Evolutionary conservation across 2,797 vertebrate genomes (phyloP).

Genomic region (Poeciliopsis turneri): DNA sequence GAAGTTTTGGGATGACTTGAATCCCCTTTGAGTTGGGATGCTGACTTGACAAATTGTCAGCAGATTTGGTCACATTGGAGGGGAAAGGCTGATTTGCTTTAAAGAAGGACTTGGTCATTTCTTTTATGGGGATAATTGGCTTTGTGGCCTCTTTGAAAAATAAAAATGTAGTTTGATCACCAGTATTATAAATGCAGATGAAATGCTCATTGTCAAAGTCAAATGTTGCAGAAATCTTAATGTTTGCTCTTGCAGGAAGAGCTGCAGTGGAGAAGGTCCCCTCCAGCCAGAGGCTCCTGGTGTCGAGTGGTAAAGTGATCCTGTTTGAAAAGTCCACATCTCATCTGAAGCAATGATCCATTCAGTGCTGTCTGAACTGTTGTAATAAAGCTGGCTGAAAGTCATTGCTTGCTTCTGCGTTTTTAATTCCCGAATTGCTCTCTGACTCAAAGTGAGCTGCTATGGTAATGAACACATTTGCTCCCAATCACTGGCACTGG

Average conservation of each 20-base stretch:
- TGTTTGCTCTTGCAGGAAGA: slow-evolving; percentile 55
- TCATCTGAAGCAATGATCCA: slow-evolving; percentile 2
- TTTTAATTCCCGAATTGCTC: neutral
- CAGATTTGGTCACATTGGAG: neutral
- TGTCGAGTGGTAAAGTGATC: slow-evolving; percentile 74
- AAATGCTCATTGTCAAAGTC: neutral
- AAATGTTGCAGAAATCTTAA: neutral
- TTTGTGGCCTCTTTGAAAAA: neutral
- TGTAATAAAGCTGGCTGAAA: slow-evolving; percentile 65
- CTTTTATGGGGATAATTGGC: neutral
- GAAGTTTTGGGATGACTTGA: too few species aligned
- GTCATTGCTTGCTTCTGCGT: neutral
- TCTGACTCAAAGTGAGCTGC: neutral
- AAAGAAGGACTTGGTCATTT: neutral
- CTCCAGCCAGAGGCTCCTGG: slow-evolving; percentile 39
- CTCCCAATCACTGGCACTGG: neutral
- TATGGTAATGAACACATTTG: neutral
- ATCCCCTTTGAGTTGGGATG: neutral
- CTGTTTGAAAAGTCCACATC: slow-evolving; percentile 18
- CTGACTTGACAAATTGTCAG: neutral
- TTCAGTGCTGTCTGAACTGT: neutral
- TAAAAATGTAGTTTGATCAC: too few species aligned
- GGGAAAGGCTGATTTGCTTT: neutral
- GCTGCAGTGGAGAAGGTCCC: slow-evolving; percentile 2
- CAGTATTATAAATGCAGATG: neutral